These are phyloP conservation scores for Phylloscopus collybita DNA, from an alignment of 2,797 vertebrate genomes.

Conservation along the genomic window DNA sequence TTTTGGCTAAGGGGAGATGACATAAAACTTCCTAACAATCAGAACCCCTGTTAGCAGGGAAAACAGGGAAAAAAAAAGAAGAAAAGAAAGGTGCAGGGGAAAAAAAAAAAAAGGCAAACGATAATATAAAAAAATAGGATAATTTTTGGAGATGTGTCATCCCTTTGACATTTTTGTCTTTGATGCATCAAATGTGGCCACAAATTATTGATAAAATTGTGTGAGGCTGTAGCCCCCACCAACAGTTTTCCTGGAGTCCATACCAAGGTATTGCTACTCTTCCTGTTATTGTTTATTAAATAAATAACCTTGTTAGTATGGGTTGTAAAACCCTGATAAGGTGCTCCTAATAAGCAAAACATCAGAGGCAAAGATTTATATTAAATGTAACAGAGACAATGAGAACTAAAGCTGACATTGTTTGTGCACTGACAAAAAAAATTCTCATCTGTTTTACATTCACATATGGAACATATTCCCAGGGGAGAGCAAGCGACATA, in stretches of 20 bases:
- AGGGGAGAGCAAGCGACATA: slow-evolving; percentile 41
- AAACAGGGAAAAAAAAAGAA: background rate
- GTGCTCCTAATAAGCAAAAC: slow-evolving; percentile 60
- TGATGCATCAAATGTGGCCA: background rate
- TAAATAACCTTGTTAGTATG: slow-evolving; percentile 60
- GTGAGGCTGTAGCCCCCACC: background rate
- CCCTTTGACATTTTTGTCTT: background rate
- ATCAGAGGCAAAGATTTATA: slow-evolving; percentile 30
- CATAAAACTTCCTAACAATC: background rate
- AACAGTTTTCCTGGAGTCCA: background rate
- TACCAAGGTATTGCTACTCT: slow-evolving; percentile 38
- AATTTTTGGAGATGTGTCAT: background rate
- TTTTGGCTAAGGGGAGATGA: background rate
- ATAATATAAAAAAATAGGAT: background rate
- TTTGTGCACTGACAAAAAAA: background rate
- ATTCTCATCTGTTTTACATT: slow-evolving; percentile 63
- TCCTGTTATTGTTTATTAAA: slow-evolving; percentile 54
- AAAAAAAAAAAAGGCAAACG: background rate
- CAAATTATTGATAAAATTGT: slow-evolving; percentile 8
- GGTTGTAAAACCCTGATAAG: slow-evolving; percentile 62
- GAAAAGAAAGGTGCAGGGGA: background rate
- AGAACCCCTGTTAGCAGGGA: background rate
- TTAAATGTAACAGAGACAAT: background rate
- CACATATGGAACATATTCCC: slow-evolving; percentile 51
- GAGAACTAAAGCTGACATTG: background rate